phyloP scores from a whole-genome alignment of 2,113 vertebrate species.

The Ranitomeya imitator region DNA sequence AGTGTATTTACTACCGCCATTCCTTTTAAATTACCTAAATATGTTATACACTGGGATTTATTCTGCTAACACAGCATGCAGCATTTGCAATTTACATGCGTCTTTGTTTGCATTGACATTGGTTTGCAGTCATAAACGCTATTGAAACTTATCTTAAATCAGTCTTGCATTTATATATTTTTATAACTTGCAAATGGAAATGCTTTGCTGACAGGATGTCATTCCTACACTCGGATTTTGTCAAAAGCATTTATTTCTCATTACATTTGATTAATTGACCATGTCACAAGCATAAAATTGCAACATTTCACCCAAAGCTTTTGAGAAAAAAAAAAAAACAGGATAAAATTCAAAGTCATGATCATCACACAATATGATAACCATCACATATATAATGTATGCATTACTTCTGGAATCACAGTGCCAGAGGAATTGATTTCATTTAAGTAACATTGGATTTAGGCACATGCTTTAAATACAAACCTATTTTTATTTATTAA shows the following conservation, averaged over 20 bases:
- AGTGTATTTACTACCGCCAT: constrained; percentile 50
- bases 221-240: constrained; percentile 41
- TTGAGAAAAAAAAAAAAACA: constrained; percentile 38
- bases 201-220: constrained; percentile 47
- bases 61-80: constrained; percentile 54
- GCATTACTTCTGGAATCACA: constrained; percentile 44
- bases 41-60: constrained; percentile 50
- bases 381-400: constrained; percentile 20
- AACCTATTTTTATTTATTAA: not conserved
- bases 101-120: constrained; percentile 55
- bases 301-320: constrained; percentile 56
- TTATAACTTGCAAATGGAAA: constrained; percentile 50
- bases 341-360: constrained; percentile 54
- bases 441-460: constrained; percentile 8
- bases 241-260: constrained; percentile 56
- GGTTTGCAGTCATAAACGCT: constrained; percentile 53
- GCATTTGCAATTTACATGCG: constrained; percentile 49
- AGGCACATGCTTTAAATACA: constrained; percentile 17
- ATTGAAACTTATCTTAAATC: constrained; percentile 56
- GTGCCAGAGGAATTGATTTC: not conserved
- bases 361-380: constrained; percentile 47
- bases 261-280: constrained; percentile 59
- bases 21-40: constrained; percentile 51
- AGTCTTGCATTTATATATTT: constrained; percentile 54
- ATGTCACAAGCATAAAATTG: constrained; percentile 58